Evolutionary conservation across 2,888 invertebrate species (phyloP), one percentile per base, ranked within the genome.

Genomic region (Candidula unifasciata): DNA sequence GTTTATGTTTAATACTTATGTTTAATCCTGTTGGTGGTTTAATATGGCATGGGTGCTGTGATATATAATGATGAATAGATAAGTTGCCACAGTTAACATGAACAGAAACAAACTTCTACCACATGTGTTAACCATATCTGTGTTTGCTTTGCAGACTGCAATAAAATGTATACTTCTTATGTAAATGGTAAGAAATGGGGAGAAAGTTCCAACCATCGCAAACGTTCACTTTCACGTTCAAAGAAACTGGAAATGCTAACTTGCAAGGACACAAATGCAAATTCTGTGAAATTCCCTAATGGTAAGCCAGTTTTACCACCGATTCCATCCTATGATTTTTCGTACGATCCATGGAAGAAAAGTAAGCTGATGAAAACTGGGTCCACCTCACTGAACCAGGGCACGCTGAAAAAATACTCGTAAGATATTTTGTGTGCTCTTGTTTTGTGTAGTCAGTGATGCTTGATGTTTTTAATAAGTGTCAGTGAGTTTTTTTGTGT

Each of bases 221-320:
- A 6, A 54, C 54, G 74, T 30, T 74, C 74, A 74, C 30, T 30
- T 57, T 60, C 74, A 5, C 33, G 6, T n/a, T 44, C 35, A 44
- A 73, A 81, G 27, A 30, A 30, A 33, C n/a, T 82, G 10, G 37
- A 37, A 0, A 81, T 57, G 27, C 8, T 81, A 6, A 71, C n/a
- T 64, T 13, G 27, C 33, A 60, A 18, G 21, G 82, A 73, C 37
- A 37, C 73, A 60, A 74, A 73, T 73, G 44, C 24, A 74, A 74
- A 82, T 74, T 35, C 60, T 33, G 21, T 44, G 60, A 8, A 33
- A n/a, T n/a, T 76, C 52, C 18, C 18, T 13, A 6, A 77, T 64
- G 77, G 77, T 6, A 82, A 68, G 30, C 82, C 82, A 37, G 82
- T 82, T 52, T 68, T 82, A 21, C 82, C 82, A 10, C 76, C 76